phyloP scores from a whole-genome alignment of 2,797 vertebrate species.

The Xenops minutus region DNA sequence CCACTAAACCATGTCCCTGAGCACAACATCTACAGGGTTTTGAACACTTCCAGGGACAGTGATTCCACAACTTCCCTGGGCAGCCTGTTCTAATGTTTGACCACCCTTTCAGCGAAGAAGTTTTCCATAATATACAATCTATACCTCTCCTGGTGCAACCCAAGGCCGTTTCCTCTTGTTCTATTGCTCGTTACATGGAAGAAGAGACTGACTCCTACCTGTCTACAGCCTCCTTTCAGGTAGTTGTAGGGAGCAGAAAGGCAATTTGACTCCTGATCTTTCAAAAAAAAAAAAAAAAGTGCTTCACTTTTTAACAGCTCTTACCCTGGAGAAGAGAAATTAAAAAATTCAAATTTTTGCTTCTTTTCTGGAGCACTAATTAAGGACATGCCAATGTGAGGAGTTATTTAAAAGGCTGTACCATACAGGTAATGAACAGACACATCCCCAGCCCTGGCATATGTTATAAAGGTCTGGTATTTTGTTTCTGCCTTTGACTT shows the following conservation, averaged over 20 bases:
- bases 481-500: background rate
- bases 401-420: background rate
- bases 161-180: background rate
- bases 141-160: background rate
- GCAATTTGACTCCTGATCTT: background rate
- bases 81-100: background rate
- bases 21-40: background rate
- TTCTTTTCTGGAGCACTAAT: background rate
- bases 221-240: background rate
- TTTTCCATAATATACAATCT: background rate
- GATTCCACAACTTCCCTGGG: background rate
- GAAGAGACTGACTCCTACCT: background rate
- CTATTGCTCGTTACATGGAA: background rate
- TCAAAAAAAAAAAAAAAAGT: background rate
- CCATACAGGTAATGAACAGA: background rate
- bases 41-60: background rate
- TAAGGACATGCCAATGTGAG: background rate
- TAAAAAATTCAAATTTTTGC: background rate
- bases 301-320: background rate
- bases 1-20: background rate
- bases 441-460: no score
- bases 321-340: background rate
- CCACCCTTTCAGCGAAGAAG: background rate
- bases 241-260: background rate
- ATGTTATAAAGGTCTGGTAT: background rate